Evolutionary conservation across 2,888 invertebrate species (phyloP).

Genomic region (Petrophora chlorosata): DNA sequence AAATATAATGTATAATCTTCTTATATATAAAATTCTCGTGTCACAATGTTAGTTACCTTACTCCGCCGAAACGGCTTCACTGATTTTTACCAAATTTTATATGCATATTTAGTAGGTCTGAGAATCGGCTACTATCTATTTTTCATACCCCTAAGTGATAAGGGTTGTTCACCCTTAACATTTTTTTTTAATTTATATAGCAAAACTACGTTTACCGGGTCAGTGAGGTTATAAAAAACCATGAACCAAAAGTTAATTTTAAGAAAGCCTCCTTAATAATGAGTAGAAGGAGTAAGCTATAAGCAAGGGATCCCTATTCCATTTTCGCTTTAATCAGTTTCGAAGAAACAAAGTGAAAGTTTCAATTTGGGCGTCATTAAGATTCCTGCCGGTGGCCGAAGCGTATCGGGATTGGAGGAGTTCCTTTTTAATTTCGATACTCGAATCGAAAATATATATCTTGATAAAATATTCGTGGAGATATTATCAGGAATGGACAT

Average conservation of each 20-base stretch:
- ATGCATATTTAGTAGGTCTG: no score
- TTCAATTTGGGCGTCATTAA: slow-evolving; percentile 62
- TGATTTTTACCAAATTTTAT: no score
- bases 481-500: slow-evolving; percentile 31
- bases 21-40: no score
- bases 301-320: slow-evolving; percentile 44
- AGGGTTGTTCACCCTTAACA: no score
- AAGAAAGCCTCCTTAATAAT: slow-evolving; percentile 47
- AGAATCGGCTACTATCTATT: no score
- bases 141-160: no score
- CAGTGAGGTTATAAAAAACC: not conserved
- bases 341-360: slow-evolving; percentile 65
- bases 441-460: slow-evolving; percentile 28
- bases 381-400: slow-evolving; percentile 42
- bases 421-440: slow-evolving; percentile 30
- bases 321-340: slow-evolving; percentile 64
- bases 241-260: slow-evolving; percentile 29
- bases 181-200: no score
- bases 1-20: no score
- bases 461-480: slow-evolving; percentile 30
- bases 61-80: no score
- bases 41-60: no score
- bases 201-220: no score
- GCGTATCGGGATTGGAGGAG: slow-evolving; percentile 34
- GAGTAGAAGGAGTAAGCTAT: slow-evolving; percentile 23